A percentile compares a stretch with the other conserved stretches of the same genome.
phyloP scores from a whole-genome alignment of 2,113 vertebrate species.

The Pangasianodon hypophthalmus region DNA sequence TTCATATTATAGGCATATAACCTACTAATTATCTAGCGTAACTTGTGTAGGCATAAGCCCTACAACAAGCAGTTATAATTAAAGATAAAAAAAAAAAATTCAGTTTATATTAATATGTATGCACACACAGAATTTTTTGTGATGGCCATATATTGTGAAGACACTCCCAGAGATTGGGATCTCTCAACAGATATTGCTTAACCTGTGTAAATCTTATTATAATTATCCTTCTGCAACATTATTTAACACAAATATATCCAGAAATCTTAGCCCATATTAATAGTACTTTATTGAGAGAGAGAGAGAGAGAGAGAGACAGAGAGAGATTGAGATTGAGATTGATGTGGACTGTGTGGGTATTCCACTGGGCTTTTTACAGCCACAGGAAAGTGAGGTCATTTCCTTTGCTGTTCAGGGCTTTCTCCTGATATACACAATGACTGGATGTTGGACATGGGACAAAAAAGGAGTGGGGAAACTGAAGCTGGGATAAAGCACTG shows the following conservation, averaged over 20 bases:
- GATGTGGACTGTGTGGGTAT: constrained; percentile 16
- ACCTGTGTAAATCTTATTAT: not conserved
- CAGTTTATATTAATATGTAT: not conserved
- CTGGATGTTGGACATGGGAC: constrained; percentile 66
- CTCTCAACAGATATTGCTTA: not conserved
- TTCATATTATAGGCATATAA: not conserved
- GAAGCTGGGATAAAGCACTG: not conserved
- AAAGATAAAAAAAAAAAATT: no score
- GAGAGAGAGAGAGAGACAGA: constrained; percentile 21
- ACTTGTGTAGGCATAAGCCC: not conserved
- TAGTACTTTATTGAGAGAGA: not conserved
- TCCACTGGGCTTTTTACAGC: constrained; percentile 41
- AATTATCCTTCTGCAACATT: not conserved
- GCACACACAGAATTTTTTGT: not conserved
- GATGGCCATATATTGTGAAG: not conserved
- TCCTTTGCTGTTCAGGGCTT: constrained; percentile 71
- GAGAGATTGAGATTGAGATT: constrained; percentile 19
- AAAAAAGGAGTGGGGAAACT: constrained; percentile 19
- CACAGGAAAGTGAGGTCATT: constrained; percentile 75
- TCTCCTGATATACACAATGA: constrained; percentile 72
- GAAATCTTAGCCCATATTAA: not conserved
- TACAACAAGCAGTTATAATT: no score
- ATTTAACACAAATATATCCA: not conserved
- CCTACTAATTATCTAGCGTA: not conserved
- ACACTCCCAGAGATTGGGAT: not conserved